Evolutionary conservation across 2,888 invertebrate genomes (phyloP).

Genomic region (Anodontia alba): DNA sequence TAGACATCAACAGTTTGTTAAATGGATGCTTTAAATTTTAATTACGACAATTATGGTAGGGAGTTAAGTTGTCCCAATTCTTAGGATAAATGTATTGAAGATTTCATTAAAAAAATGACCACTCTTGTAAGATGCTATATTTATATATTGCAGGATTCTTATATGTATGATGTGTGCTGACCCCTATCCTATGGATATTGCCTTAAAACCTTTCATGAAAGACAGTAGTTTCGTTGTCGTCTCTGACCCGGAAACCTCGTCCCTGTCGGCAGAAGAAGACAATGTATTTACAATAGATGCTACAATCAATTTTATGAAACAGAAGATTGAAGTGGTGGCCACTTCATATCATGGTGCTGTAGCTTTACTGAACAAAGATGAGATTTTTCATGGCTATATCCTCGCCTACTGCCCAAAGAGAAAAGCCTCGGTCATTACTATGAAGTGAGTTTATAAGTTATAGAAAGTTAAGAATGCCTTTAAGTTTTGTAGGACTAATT

Average conservation of each 20-base stretch:
- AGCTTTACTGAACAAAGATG: slow-evolving; percentile 53
- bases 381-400: slow-evolving; percentile 95
- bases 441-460: slow-evolving; percentile 89
- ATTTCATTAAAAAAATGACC: too few relatives aligned
- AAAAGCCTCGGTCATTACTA: slow-evolving; percentile 96
- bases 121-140: too few relatives aligned
- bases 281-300: slow-evolving; percentile 92
- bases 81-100: too few relatives aligned
- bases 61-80: too few relatives aligned
- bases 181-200: slow-evolving; percentile 95
- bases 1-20: too few relatives aligned
- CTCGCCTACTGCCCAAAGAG: slow-evolving; percentile 97
- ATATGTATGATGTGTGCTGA: slow-evolving; percentile 98
- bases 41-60: too few relatives aligned
- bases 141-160: slow-evolving; percentile 85
- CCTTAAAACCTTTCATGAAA: slow-evolving; percentile 93
- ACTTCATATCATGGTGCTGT: slow-evolving; percentile 96
- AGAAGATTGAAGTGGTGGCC: slow-evolving; percentile 90
- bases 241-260: slow-evolving; percentile 89
- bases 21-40: too few relatives aligned
- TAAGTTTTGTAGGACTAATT: background rate
- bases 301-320: slow-evolving; percentile 95
- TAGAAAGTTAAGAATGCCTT: background rate
- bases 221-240: slow-evolving; percentile 94
- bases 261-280: slow-evolving; percentile 55